Conservation (phyloP, 1,140 invertebrate species). For the Eriocheir sinensis region DNA sequence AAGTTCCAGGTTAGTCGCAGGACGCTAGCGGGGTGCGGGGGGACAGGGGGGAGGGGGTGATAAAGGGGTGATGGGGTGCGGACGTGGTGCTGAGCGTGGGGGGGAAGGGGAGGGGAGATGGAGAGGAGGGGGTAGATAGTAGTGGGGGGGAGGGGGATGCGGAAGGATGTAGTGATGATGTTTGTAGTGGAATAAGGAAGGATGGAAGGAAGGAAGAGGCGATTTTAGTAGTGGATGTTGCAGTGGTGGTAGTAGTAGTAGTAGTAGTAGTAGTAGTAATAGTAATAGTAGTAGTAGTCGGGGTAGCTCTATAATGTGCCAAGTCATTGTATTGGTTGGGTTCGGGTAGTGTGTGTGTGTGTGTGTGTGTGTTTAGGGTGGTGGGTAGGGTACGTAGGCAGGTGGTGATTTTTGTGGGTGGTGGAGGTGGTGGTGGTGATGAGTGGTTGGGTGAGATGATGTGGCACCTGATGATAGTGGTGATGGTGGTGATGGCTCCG, state of each 20-base stretch:
- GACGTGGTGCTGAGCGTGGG: no score
- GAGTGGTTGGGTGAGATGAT: no score
- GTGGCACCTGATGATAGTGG: no score
- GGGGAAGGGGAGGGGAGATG: neutral
- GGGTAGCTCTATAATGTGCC: neutral
- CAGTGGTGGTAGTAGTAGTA: slow-evolving; percentile 9
- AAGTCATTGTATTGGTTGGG: neutral
- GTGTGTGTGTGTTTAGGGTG: neutral
- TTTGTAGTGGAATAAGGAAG: no score
- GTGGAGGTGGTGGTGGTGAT: no score
- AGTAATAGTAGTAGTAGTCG: neutral
- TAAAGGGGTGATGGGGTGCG: no score
- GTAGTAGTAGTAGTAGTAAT: neutral
- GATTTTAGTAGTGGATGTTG: neutral
- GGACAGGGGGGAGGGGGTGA: neutral
- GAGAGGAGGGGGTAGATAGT: neutral
- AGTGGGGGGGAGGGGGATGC: no score
- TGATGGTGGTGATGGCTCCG: no score
- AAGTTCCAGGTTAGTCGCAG: neutral
- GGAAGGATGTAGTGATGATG: neutral
- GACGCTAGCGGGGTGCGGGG: neutral
- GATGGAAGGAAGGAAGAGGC: slow-evolving; percentile 7
- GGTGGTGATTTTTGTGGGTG: no score
- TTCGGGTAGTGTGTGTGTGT: neutral
- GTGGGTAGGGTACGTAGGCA: no score